phyloP scores from a whole-genome alignment of 2,113 vertebrate genomes.

The Hippocampus guttulatus region DNA sequence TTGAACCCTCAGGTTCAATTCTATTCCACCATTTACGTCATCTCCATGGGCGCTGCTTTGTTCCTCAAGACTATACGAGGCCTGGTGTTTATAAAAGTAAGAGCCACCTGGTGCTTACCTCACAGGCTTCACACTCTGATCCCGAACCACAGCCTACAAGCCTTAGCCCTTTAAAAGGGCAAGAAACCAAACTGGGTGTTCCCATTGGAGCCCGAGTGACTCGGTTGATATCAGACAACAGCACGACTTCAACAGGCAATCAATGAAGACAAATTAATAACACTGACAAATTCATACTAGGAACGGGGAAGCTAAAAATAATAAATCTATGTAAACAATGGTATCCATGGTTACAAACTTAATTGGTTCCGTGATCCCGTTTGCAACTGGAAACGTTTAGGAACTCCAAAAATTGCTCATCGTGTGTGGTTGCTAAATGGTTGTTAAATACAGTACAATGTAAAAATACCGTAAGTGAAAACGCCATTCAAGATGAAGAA shows the following conservation, averaged over 20 bases:
- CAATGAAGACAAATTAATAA: neutral
- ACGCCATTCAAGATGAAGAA: too few relatives aligned
- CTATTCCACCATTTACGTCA: slow-evolving; percentile 72
- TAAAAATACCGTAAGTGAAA: too few relatives aligned
- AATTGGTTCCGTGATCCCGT: too few relatives aligned
- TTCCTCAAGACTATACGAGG: slow-evolving; percentile 74
- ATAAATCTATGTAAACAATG: too few relatives aligned
- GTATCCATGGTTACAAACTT: too few relatives aligned
- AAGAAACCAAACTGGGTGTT: neutral
- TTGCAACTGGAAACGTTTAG: too few relatives aligned
- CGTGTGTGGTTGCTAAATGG: too few relatives aligned
- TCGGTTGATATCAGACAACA: neutral
- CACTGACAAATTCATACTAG: neutral
- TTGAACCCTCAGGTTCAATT: slow-evolving; percentile 74
- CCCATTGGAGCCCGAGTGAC: neutral
- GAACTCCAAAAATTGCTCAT: too few relatives aligned
- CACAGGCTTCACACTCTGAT: neutral
- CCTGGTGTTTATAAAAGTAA: slow-evolving; percentile 78
- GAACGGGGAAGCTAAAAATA: neutral
- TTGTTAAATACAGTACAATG: too few relatives aligned
- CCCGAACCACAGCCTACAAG: slow-evolving; percentile 1
- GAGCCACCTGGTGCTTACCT: neutral
- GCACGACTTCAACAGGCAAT: neutral
- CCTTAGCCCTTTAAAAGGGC: neutral
- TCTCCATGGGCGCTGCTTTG: slow-evolving; percentile 71